Percentiles rank a stretch among this genome's conserved stretches.
Evolutionary conservation across 1,140 invertebrate genomes (phyloP).

Genomic region (Saccostrea glomerata): DNA sequence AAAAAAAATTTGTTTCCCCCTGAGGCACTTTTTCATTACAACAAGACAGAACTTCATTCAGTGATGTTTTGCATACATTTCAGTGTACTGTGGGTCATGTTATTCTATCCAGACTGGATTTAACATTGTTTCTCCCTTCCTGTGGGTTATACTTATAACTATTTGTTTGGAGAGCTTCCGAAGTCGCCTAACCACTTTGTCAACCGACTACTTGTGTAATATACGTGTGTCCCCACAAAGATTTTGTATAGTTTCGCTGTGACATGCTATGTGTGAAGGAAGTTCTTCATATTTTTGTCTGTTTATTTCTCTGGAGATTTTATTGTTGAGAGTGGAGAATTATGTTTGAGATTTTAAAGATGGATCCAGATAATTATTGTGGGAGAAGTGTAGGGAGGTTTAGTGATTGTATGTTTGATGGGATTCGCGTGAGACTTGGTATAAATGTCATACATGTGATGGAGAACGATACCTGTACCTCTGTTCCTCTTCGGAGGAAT

Average conservation of each 20-base stretch:
- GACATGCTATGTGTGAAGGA: background rate
- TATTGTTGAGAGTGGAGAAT: background rate
- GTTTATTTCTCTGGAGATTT: background rate
- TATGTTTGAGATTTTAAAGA: conserved; percentile 28
- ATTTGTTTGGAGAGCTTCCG: background rate
- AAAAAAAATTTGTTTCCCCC: background rate
- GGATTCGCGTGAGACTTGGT: background rate
- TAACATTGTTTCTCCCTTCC: background rate
- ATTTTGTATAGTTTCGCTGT: background rate
- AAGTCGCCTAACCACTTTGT: background rate
- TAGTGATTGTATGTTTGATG: background rate
- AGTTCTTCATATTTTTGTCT: background rate
- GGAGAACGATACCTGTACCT: conserved; percentile 32
- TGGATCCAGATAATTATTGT: background rate
- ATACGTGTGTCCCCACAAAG: background rate
- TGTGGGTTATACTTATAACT: background rate
- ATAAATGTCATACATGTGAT: conserved; percentile 51
- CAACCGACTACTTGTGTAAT: background rate
- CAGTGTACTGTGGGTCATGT: background rate
- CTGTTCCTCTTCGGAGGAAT: conserved; percentile 18
- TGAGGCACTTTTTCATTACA: background rate
- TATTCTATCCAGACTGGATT: background rate
- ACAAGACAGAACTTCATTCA: background rate
- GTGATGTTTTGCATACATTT: background rate
- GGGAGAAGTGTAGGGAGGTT: background rate